phyloP scores from a whole-genome alignment of 2,888 invertebrate species.

The Leucophenga maculata region DNA sequence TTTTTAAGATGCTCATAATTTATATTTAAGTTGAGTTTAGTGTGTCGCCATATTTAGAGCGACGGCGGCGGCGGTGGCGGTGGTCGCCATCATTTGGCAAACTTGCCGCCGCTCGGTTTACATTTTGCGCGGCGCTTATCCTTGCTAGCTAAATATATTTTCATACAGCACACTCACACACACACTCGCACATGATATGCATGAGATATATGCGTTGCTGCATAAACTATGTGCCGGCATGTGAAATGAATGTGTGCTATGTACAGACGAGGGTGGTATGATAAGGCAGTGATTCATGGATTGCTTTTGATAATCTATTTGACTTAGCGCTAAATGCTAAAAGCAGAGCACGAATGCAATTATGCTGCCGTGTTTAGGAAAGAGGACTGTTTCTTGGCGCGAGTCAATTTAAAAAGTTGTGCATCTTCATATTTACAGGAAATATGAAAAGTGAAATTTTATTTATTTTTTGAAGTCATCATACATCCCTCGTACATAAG shows the following conservation, averaged over 20 bases:
- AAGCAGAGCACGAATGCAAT: too few relatives aligned
- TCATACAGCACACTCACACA: not conserved
- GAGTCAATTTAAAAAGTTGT: too few relatives aligned
- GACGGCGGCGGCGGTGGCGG: slow-evolving; percentile 8
- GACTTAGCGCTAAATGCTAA: too few relatives aligned
- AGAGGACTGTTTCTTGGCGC: too few relatives aligned
- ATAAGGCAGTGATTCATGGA: too few relatives aligned
- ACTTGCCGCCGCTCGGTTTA: not conserved
- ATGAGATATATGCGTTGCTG: slow-evolving; percentile 3
- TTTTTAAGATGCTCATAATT: slow-evolving; percentile 66
- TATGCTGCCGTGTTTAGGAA: too few relatives aligned
- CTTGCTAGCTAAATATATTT: slow-evolving; percentile 11
- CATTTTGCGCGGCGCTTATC: slow-evolving; percentile 7
- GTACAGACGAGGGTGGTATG: not conserved
- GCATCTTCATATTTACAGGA: too few relatives aligned
- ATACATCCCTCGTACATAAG: too few relatives aligned
- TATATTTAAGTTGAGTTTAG: slow-evolving; percentile 62
- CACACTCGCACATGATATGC: slow-evolving; percentile 9
- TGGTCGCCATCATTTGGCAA: slow-evolving; percentile 1
- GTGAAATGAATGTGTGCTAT: not conserved
- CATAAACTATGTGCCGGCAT: too few relatives aligned
- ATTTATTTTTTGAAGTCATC: too few relatives aligned
- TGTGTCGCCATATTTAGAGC: slow-evolving; percentile 54
- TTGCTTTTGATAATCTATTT: too few relatives aligned
- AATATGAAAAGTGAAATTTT: too few relatives aligned